Base-by-base conservation (phyloP, 2,113 vertebrate genomes). In the Diglossa brunneiventris region DNA sequence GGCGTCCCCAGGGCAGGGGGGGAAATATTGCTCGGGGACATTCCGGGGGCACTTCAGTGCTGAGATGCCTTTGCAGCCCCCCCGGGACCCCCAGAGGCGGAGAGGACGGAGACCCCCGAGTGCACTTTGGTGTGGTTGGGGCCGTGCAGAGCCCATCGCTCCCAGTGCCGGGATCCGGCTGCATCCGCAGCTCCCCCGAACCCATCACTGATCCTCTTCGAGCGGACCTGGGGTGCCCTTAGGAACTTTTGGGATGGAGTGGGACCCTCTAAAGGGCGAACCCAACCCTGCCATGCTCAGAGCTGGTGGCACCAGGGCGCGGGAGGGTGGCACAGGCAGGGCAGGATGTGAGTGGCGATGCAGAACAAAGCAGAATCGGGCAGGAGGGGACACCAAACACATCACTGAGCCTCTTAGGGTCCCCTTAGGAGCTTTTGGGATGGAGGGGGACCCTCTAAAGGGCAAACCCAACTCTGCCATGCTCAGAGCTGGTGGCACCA, bases 221-320 rank as follows among this genome's bases (percentile, higher is more conserved):
- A 30, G 59, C 3, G 13, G 5, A 3, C 16, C 5, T 20, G 30
- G 35, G 2, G 3, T 30, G 8, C 19, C 19, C 17, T 58, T 12
- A 27, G 31, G 24, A 50, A 17, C 5, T 61, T 28, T 28, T 21
- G 18, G 41, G 28, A 27, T 26, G 31, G 44, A 58, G 23, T 19
- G 52, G 11, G 39, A 49, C 13, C 26, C 37, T 13, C 33, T 7
- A 2, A n/a, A 59, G 42, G 8, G 31, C 52, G 52, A 7, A 23
- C 2, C 16, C 46, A 15, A 6, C 14, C 50, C 14, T 9, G 3
- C 3, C 5, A 1, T 3, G 9, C 9, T 10, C 56, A 1, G 0
- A 41, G 11, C 16, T 0, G 2, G 26, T 18, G 39, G 59, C 55
- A 10, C 1, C n/a, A n/a, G n/a, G n/a, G n/a, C n/a, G n/a, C n/a